A percentile compares a stretch with the other conserved stretches of the same genome.
Conservation (phyloP, 2,888 invertebrate genomes). For the Dendrolimus pini region DNA sequence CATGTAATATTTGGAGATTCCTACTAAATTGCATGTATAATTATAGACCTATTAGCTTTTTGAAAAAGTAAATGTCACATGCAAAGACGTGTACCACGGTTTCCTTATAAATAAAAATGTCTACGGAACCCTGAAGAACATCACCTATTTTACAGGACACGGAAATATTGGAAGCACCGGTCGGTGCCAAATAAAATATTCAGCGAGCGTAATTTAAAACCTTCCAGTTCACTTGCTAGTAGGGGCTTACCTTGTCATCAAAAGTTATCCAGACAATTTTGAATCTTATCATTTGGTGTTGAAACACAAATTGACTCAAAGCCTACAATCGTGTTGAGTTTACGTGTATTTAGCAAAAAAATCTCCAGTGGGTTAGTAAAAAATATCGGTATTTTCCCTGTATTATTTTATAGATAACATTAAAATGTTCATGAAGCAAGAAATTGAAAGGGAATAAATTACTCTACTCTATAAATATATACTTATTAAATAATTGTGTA, state of each 20-base stretch:
- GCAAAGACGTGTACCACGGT: too few relatives aligned
- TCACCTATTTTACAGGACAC: conserved; percentile 21
- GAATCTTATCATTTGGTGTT: not conserved
- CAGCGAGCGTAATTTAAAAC: conserved; percentile 52
- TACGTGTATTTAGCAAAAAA: not conserved
- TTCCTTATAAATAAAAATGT: too few relatives aligned
- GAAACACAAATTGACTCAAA: not conserved
- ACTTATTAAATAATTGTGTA: too few relatives aligned
- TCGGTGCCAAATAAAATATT: conserved; percentile 53
- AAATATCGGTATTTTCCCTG: not conserved
- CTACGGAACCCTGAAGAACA: not conserved
- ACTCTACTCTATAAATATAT: too few relatives aligned
- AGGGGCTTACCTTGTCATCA: conserved; percentile 36
- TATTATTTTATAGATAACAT: not conserved
- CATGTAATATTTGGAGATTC: too few relatives aligned
- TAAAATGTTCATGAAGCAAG: not conserved
- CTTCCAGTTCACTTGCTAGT: conserved; percentile 48
- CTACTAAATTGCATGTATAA: too few relatives aligned
- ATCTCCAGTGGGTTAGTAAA: not conserved
- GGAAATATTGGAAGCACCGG: conserved; percentile 36
- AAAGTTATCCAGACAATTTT: not conserved
- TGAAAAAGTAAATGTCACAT: too few relatives aligned
- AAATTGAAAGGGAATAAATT: not conserved
- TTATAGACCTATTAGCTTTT: too few relatives aligned
- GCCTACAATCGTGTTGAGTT: not conserved